Conservation (phyloP, 2,113 vertebrate species). For the Brachirus orientalis region DNA sequence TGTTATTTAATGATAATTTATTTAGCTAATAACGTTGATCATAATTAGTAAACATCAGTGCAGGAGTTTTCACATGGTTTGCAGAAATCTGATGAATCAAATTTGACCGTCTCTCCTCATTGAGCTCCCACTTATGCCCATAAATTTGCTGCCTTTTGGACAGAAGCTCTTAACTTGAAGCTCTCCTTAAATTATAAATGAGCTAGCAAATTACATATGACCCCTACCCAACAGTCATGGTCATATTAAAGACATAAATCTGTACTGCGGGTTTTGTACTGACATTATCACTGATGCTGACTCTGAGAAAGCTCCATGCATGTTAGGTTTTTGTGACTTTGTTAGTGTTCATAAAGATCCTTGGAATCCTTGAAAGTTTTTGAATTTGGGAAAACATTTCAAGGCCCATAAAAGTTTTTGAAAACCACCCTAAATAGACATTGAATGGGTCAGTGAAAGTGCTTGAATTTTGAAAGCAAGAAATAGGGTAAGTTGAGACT, state of each 20-base stretch:
- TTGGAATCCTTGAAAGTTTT: too few species aligned
- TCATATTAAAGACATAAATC: conserved; percentile 39
- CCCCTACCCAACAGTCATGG: neutral
- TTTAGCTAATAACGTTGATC: too few species aligned
- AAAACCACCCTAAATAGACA: too few species aligned
- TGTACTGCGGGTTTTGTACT: neutral
- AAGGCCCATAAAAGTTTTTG: too few species aligned
- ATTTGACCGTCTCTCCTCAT: too few species aligned
- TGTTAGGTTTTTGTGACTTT: neutral
- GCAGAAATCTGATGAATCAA: conserved; percentile 1
- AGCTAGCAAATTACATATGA: conserved; percentile 17
- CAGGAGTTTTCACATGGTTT: neutral
- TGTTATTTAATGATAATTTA: neutral
- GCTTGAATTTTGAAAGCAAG: too few species aligned
- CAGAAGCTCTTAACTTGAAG: neutral
- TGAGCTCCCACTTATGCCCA: neutral
- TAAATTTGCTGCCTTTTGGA: conserved; percentile 10
- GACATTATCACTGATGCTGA: neutral
- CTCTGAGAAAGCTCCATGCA: neutral
- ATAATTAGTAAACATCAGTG: neutral
- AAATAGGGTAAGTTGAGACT: too few species aligned
- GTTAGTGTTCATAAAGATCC: too few species aligned
- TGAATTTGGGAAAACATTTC: too few species aligned
- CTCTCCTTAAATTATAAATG: conserved; percentile 40
- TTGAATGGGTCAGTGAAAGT: too few species aligned